Base-by-base conservation (phyloP, 2,888 invertebrate genomes). In the Amorpha juglandis region DNA sequence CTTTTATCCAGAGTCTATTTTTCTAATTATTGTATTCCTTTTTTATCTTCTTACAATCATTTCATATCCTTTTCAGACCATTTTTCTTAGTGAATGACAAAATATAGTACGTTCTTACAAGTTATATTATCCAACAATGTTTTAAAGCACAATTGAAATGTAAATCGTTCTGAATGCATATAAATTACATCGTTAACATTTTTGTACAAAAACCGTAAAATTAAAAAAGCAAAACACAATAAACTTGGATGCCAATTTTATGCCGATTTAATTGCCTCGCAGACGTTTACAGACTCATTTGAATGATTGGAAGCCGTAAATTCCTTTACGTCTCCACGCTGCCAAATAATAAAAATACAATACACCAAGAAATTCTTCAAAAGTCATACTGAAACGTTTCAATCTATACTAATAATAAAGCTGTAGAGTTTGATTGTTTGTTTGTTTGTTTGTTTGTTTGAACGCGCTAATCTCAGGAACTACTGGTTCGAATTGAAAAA, bases 211-310 rank as follows among this genome's bases (percentile, higher is more conserved):
- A 42, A 55, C 55, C 38, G 38, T 55, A 58, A 58, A 58, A 38
- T 42, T 42, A 58, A 58, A 58, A 55, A 12, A 42, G 38, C 11
- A 58, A 42, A 58, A 42, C 38, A 42, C 42, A 42, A 38, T 42
- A 19, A 58, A 12, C 19, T 11, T 19, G 12, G 42, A 19, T 12
- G 58, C 58, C 58, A 58, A 58, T 58, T 58, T 58, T 38, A 42
- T 58, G 42, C 19, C 58, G 38, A 58, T 58, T 58, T 58, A 58
- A 58, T 58, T 42, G 58, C 38, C 38, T 58, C 19, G 14, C 58
- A 38, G 58, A 58, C 58, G 42, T 58, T 58, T 42, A 58, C 19
- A 38, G 58, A 38, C 58, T 42, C 58, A 58, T 58, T 58, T 58
- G 38, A 58, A 38, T 58, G 58, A 58, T 58, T 58, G 19, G 58